Percentiles rank a stretch among this genome's conserved stretches.
Evolutionary conservation across 2,797 vertebrate genomes (phyloP).

Genomic region (Alcedo quadribrachys): DNA sequence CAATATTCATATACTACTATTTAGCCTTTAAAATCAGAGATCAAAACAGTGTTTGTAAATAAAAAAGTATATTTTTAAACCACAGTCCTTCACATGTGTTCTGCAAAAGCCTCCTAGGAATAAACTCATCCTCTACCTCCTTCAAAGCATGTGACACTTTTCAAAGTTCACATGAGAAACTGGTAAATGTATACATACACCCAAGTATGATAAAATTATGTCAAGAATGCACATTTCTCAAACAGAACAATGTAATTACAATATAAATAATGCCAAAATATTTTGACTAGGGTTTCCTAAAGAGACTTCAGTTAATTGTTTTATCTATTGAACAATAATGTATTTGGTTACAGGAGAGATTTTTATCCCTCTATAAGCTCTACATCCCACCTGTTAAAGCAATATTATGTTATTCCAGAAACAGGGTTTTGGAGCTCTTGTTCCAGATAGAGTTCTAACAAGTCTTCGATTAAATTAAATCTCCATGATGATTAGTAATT

Average conservation of each 20-base stretch:
- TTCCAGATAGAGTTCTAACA: neutral
- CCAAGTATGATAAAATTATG: neutral
- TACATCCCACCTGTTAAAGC: conserved; percentile 8
- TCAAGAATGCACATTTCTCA: neutral
- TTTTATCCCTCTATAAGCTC: neutral
- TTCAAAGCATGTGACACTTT: neutral
- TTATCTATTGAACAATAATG: neutral
- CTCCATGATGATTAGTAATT: neutral
- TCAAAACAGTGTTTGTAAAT: neutral
- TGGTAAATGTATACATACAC: neutral
- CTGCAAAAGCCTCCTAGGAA: neutral
- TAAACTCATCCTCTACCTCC: neutral
- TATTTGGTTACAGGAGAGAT: conserved; percentile 13
- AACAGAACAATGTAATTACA: conserved; percentile 26
- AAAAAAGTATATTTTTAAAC: neutral
- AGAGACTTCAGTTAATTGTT: conserved; percentile 19
- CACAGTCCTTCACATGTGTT: neutral
- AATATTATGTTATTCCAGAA: neutral
- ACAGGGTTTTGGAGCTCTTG: neutral
- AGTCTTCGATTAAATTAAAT: conserved; percentile 1
- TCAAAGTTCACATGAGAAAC: neutral
- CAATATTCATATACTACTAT: neutral
- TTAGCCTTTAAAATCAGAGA: neutral
- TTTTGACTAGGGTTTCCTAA: conserved; percentile 3
- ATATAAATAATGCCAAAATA: conserved; percentile 62